Evolutionary conservation across 2,113 vertebrate species (phyloP), one percentile per base, ranked within the genome.

Genomic region (Carassius gibelio): DNA sequence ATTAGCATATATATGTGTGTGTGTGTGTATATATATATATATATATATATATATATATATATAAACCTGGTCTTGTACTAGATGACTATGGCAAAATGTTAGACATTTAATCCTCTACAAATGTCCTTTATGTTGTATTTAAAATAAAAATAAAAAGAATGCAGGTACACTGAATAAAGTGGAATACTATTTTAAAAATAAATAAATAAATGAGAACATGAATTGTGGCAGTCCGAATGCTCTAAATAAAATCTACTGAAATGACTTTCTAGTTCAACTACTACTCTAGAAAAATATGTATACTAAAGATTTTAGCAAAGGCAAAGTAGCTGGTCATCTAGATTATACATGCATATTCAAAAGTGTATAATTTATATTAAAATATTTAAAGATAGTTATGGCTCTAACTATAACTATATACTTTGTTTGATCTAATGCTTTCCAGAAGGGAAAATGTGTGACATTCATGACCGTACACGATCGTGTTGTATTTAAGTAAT

Each of bases 41-140:
- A 30, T 42, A 14, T 5, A 72, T 38, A 38, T 38, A 38, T 21
- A 14, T 5, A 72, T 5, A 36, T 1, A 71, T 38, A n/a, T 38
- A 69, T 75, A 88, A 85, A 62, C 21, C 88, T 83, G 88, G 87
- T 91, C 88, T 87, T 38, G 9, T 76, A 94, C 91, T 90, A 88
- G 84, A 66, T 87, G 88, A 81, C 90, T 86, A 71, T 66, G 87
- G 89, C 78, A 86, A 83, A 87, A 61, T 88, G 88, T 87, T 87
- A 69, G 82, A 87, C 30, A 81, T 45, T 52, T 26, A 83, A 57
- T 45, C 3, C 19, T 77, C 50, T 34, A 38, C 7, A 83, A 62
- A 55, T 55, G 45, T 55, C 34, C 68, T 59, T 78, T 36, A 61
- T 19, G 4, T 11, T 79, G 55, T 59, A 59, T 57, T 59, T 1